Evolutionary conservation across 2,113 vertebrate genomes (phyloP).

Genomic region (Sorex fumeus): DNA sequence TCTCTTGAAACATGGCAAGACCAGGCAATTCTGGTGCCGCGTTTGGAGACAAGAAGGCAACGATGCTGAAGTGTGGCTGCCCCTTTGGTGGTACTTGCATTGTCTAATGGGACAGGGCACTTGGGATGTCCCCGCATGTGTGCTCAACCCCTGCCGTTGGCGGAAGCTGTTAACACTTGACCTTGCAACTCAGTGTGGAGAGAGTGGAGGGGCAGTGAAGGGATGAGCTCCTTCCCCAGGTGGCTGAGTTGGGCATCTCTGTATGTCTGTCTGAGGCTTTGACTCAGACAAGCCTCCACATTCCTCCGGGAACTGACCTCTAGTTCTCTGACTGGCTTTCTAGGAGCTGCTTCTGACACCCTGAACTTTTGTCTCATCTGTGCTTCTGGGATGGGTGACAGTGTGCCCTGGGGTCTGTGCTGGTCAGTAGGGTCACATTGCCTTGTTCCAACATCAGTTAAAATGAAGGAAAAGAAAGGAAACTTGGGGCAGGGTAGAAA

Average conservation of each 20-base stretch:
- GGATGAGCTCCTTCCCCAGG: not conserved
- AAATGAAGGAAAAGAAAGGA: slow-evolving; percentile 31
- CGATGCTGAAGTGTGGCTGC: not conserved
- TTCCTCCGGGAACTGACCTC: not conserved
- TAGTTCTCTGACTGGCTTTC: slow-evolving; percentile 27
- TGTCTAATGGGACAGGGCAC: not conserved
- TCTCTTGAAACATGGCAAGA: slow-evolving; percentile 57
- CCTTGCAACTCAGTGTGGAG: not conserved
- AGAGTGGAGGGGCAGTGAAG: not conserved
- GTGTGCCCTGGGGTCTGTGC: not conserved
- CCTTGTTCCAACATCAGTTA: not conserved
- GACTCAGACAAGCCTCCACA: not conserved
- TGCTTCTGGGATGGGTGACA: not conserved
- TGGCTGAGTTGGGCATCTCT: not conserved
- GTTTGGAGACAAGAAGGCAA: not conserved
- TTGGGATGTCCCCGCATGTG: rapidly evolving
- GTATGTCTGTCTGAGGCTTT: not conserved
- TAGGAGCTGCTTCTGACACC: not conserved
- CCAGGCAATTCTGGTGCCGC: not conserved
- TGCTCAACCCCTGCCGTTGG: not conserved
- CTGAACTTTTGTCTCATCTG: not conserved
- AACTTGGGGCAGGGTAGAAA: not conserved
- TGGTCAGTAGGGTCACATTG: not conserved
- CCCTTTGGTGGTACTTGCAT: not conserved
- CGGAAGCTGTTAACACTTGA: not conserved